Evolutionary conservation across 2,797 vertebrate species (phyloP).

Genomic region (Merluccius polli): DNA sequence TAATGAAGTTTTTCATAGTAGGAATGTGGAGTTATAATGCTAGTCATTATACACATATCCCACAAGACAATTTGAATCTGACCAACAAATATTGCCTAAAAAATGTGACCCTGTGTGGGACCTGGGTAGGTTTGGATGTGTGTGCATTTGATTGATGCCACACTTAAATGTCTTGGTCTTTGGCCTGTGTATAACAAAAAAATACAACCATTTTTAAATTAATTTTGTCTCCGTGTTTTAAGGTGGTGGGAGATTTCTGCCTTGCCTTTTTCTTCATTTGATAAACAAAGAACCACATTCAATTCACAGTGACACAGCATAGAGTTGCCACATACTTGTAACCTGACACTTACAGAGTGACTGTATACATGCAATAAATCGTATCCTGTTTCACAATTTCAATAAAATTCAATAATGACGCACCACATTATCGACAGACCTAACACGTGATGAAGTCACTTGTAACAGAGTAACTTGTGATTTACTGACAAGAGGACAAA

Average conservation of each 20-base stretch:
- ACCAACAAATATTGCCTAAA: background rate
- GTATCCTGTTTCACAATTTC: background rate
- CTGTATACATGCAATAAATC: too few species aligned
- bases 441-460: too few species aligned
- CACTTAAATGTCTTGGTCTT: background rate
- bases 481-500: background rate
- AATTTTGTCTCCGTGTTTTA: background rate
- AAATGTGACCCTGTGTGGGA: background rate
- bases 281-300: background rate
- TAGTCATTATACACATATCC: background rate
- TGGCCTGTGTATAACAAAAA: background rate
- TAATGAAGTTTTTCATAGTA: background rate
- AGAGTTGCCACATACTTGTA: background rate
- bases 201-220: background rate
- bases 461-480: too few species aligned
- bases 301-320: background rate
- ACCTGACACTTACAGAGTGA: background rate
- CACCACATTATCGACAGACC: too few species aligned
- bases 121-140: background rate
- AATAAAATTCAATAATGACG: background rate
- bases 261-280: background rate
- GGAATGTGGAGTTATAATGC: background rate
- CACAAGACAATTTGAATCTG: background rate
- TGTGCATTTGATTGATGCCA: background rate
- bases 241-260: background rate